A percentile compares a stretch with the other conserved stretches of the same genome.
phyloP scores from a whole-genome alignment of 1,140 invertebrate genomes.

The Aphis gossypii region DNA sequence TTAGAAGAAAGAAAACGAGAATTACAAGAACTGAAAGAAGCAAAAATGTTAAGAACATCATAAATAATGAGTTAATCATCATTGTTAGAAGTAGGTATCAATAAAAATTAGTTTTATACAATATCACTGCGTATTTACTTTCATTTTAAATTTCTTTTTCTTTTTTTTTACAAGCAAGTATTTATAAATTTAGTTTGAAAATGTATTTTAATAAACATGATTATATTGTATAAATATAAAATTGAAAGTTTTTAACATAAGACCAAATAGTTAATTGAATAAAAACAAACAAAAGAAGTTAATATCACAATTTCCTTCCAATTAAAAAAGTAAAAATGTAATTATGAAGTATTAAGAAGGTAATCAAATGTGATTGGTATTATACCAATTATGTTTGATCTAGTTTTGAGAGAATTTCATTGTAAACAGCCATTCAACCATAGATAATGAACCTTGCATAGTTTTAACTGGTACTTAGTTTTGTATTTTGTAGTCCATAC shows the following conservation, averaged over 20 bases:
- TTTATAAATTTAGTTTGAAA: not conserved
- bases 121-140: not conserved
- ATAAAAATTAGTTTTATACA: conserved; percentile 32
- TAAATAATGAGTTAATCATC: conserved; percentile 61
- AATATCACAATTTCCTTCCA: not conserved
- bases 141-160: not conserved
- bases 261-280: not conserved
- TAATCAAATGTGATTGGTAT: no score
- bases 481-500: no score
- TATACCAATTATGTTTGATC: no score
- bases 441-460: no score
- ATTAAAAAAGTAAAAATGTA: not conserved
- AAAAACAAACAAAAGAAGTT: not conserved
- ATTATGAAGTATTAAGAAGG: no score
- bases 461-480: no score
- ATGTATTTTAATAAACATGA: not conserved
- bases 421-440: not conserved
- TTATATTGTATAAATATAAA: not conserved
- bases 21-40: conserved; percentile 86
- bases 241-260: not conserved
- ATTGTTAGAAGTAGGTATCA: conserved; percentile 11
- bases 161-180: not conserved
- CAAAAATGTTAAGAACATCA: conserved; percentile 87
- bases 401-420: not conserved
- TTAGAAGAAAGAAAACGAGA: conserved; percentile 79